Base-by-base conservation (phyloP, 2,113 vertebrate species). In the Anhinga anhinga region DNA sequence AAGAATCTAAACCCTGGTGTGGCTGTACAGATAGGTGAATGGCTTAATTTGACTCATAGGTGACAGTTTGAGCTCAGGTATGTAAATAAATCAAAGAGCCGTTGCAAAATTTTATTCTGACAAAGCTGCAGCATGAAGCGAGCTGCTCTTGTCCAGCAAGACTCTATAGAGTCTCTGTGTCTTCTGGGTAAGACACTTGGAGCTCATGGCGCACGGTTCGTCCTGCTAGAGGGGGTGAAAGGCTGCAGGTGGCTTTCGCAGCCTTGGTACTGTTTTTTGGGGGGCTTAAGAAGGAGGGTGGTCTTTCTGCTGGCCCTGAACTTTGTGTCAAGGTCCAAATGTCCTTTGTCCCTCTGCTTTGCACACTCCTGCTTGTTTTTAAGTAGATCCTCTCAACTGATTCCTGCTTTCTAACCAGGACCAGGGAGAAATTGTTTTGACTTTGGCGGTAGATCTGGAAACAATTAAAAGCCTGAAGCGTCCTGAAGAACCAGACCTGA, bases 311-410 rank as follows among this genome's bases (percentile, higher is more conserved):
- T 86, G 82, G 50, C 45, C 92, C 63, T 92, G 50, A 91, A 15
- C 55, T 59, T 58, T 82, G 27, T 87, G 19, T 87, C 77, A 67
- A 27, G 77, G 56, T 91, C n/a, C 38, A 79, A 52, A 55, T 0
- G 0, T 59, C 49, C 77, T 89, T 94, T 65, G 53, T 78, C 56
- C 38, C 25, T 91, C 62, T 79, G 82, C 84, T 94, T 94, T 91
- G 93, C 78, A 40, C 30, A 72, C 21, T 90, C 27, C 73, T 94
- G 73, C 89, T 94, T 74, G 56, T 62, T 94, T 95, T 81, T 50
- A 66, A 71, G 34, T 74, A 71, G 55, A 67, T 84, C 15, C 17
- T 86, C 29, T 89, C 34, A 59, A 32, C 36, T 3, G 10, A 65
- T 90, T 93, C 40, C 36, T 94, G 87, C 81, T 85, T 91, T 72